Evolutionary conservation across 1,140 invertebrate genomes (phyloP).

Genomic region (Agrilus planipennis): DNA sequence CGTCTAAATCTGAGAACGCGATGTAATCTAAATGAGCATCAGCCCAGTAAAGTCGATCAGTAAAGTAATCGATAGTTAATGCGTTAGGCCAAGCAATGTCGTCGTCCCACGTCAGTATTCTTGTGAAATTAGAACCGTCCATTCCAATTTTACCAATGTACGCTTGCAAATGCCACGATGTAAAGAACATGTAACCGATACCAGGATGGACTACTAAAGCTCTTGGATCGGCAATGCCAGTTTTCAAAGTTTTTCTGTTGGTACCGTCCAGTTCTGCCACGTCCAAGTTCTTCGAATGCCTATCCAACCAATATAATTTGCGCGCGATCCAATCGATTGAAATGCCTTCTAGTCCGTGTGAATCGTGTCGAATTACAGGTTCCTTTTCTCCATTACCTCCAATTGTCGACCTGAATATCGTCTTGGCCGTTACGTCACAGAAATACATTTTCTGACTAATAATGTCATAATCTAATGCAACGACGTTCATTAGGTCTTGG

Average conservation of each 20-base stretch:
- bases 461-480: slow-evolving; percentile 89
- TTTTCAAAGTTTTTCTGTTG: slow-evolving; percentile 74
- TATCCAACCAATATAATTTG: slow-evolving; percentile 96
- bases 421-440: slow-evolving; percentile 89
- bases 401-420: slow-evolving; percentile 66
- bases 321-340: slow-evolving; percentile 93
- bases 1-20: slow-evolving; percentile 85
- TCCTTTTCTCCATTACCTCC: slow-evolving; percentile 47
- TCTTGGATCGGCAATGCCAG: slow-evolving; percentile 81
- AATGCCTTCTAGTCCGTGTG: slow-evolving; percentile 91
- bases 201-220: slow-evolving; percentile 92
- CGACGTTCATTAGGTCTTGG: slow-evolving; percentile 92
- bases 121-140: slow-evolving; percentile 87
- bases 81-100: slow-evolving; percentile 98
- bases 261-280: slow-evolving; percentile 89
- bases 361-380: slow-evolving; percentile 82
- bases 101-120: slow-evolving; percentile 82
- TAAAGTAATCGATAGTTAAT: slow-evolving; percentile 93
- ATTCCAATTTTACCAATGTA: slow-evolving; percentile 97
- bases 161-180: slow-evolving; percentile 91
- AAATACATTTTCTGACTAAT: slow-evolving; percentile 78
- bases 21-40: slow-evolving; percentile 98
- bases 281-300: slow-evolving; percentile 87
- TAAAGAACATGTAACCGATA: slow-evolving; percentile 88
- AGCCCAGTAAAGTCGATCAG: slow-evolving; percentile 89